These are phyloP conservation scores for Spilosoma lubricipeda DNA, from an alignment of 2,888 invertebrate species.

Conservation along the genomic window DNA sequence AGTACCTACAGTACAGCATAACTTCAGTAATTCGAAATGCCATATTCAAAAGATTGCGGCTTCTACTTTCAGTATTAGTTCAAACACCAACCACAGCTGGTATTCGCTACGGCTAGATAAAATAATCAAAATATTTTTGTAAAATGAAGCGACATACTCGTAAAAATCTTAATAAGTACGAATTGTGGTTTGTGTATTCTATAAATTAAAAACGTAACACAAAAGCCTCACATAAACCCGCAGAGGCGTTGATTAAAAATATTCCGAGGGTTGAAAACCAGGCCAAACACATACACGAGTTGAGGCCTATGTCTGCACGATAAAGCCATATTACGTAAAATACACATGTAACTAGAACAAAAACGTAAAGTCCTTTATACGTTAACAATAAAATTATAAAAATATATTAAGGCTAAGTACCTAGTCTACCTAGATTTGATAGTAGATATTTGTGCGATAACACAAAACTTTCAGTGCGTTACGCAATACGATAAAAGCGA, in stretches of 20 bases:
- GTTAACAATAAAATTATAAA: neutral
- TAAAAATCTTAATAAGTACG: slow-evolving; percentile 2
- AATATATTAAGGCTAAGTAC: neutral
- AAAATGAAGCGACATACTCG: neutral
- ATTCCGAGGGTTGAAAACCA: slow-evolving; percentile 41
- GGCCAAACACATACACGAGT: slow-evolving; percentile 37
- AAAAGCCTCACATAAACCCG: slow-evolving; percentile 20
- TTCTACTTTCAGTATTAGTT: neutral
- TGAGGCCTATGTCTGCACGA: slow-evolving; percentile 2
- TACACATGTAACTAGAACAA: neutral
- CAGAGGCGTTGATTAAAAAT: slow-evolving; percentile 44
- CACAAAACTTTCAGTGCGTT: neutral
- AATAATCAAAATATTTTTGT: neutral
- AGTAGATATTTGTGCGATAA: neutral
- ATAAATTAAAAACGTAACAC: slow-evolving; percentile 29
- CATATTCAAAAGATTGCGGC: neutral
- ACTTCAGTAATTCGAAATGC: neutral
- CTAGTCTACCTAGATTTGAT: neutral
- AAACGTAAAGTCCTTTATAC: neutral
- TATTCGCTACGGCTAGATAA: neutral
- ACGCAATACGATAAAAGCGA: neutral
- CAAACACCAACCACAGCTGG: neutral
- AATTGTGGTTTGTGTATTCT: slow-evolving; percentile 10
- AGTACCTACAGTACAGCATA: neutral
- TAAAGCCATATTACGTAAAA: neutral